A percentile compares a stretch with the other conserved stretches of the same genome.
Conservation (phyloP, 2,113 vertebrate genomes). For the Coracopsis vasa region DNA sequence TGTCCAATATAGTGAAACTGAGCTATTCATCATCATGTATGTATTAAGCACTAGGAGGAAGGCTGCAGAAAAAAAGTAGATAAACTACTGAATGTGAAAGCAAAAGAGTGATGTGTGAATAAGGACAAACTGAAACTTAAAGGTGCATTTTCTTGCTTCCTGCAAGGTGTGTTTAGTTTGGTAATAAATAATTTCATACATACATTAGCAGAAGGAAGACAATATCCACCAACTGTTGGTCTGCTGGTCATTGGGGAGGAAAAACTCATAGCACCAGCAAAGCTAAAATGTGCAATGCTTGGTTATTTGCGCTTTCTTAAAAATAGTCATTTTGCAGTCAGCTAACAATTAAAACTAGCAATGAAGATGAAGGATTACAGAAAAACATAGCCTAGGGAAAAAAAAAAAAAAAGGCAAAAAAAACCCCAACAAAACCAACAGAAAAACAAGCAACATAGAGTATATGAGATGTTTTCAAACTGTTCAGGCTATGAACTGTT, state of each 20-base stretch:
- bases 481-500: not conserved
- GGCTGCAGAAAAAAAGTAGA: not conserved
- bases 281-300: not conserved
- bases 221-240: not conserved
- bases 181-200: not conserved
- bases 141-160: not conserved
- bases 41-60: not conserved
- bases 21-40: rapidly evolving
- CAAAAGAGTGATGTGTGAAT: not conserved
- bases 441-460: not conserved
- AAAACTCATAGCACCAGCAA: not conserved
- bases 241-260: not conserved
- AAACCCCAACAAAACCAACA: not conserved
- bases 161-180: not conserved
- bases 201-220: not conserved
- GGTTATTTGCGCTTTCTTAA: not conserved
- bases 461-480: not conserved
- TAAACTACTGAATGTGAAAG: not conserved
- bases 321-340: not conserved
- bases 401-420: not conserved
- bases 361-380: not conserved
- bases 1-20: not conserved
- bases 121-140: not conserved
- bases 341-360: not conserved
- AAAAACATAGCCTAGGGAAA: not conserved